These are phyloP conservation scores for Abrostola tripartita DNA, from an alignment of 2,888 invertebrate species.

Conservation along the genomic window DNA sequence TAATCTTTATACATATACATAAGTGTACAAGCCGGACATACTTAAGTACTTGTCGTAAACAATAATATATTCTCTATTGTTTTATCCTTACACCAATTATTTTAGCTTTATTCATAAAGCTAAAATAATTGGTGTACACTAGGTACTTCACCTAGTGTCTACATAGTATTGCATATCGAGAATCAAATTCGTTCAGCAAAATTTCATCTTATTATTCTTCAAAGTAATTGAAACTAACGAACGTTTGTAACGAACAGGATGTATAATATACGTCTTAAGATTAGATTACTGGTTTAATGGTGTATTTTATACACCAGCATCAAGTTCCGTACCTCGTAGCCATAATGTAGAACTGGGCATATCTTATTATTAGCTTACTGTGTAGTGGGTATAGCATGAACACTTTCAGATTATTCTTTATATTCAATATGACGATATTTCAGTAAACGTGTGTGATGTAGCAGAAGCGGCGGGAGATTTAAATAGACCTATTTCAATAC, in stretches of 20 bases:
- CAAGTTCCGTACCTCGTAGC: slow-evolving; percentile 25
- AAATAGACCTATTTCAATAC: slow-evolving; percentile 54
- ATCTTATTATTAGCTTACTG: slow-evolving; percentile 32
- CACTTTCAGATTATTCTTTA: slow-evolving; percentile 33
- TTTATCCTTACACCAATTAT: no score
- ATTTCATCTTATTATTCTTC: not conserved
- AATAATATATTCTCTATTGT: no score
- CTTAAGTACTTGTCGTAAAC: no score
- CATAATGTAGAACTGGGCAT: slow-evolving; percentile 23
- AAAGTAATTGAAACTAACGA: slow-evolving; percentile 1
- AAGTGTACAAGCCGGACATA: no score
- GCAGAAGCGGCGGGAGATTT: slow-evolving; percentile 35
- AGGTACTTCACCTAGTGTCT: no score
- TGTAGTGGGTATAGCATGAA: slow-evolving; percentile 30
- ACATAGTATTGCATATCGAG: not conserved
- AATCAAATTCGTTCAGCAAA: slow-evolving; percentile 3
- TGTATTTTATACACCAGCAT: slow-evolving; percentile 9
- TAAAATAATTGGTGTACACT: no score
- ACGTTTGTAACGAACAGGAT: not conserved
- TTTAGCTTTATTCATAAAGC: no score
- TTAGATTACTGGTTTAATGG: slow-evolving; percentile 22
- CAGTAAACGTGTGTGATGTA: slow-evolving; percentile 17
- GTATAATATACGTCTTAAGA: not conserved
- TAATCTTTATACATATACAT: no score
- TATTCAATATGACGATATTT: slow-evolving; percentile 24